Base-by-base conservation (phyloP, 2,888 invertebrate genomes). In the Tenthredo mesomela region DNA sequence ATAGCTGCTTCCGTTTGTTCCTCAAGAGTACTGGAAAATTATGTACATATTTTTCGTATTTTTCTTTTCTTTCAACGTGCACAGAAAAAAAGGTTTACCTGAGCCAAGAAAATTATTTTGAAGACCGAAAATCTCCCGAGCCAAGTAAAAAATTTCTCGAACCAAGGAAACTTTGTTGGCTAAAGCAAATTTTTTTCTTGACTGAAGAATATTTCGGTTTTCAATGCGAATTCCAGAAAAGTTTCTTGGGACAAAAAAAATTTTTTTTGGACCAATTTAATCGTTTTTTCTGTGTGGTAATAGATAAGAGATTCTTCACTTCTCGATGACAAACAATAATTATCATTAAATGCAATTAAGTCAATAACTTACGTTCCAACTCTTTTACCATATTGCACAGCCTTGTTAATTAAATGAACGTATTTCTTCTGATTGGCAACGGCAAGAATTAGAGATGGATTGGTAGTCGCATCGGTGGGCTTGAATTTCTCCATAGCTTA, bases 401-500 rank as follows among this genome's bases (percentile, higher is more conserved):
- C 99, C 93, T 98, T 97, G 88, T 98, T 96, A 85, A 99, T 96
- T 82, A 99, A 94, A 88, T 96, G 95, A 91, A 97, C 96, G 93
- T 99, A 99, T 91, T 98, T 97, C n/a, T 98, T 96, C 96, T 99
- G 97, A 89, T 96, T 97, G 47, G 99, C 97, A 0, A 99, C 99
- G 84, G 98, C 97, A 89, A 99, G 94, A 88, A 99, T 99, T 82
- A 99, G 95, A 7, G 99, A 99, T 5, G 99, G 99, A 94, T 99
- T 99, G 83, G 99, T 99, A 2, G 99, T 99, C 58, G 99, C 99
- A 96, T 99, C 99, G 0, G 98, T 99, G 4, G 99, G 99, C 93
- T 98, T 97, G 94, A 98, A 73, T 25, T 73, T n/a, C 43, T 73
- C 43, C 71, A 73, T 37, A 73, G 71, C 71, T 73, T 33, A 18